Base-by-base conservation (phyloP, 2,888 invertebrate species). In the Nephrocerus scutellatus region DNA sequence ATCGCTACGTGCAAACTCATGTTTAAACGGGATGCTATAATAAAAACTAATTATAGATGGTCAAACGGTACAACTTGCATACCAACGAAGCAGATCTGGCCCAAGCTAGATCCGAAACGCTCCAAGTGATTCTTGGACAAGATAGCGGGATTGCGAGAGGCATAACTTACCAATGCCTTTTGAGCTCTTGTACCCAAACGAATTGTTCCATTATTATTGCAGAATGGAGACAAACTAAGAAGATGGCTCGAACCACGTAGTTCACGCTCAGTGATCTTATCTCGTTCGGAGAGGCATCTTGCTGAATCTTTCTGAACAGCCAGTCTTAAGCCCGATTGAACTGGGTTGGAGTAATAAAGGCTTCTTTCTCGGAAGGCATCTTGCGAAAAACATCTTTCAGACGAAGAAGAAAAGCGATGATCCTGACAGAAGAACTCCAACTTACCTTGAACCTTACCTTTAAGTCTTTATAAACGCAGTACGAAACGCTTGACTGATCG, bases 351-450 rank as follows among this genome's bases (percentile, higher is more conserved):
- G n/a, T n/a, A n/a, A n/a, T n/a, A n/a, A n/a, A n/a, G n/a, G n/a
- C n/a, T n/a, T n/a, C n/a, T n/a, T n/a, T 10, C 16, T 5, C 12
- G 31, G 12, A 32, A 38, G 18, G 6, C 22, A 7, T 32, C 28
- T 21, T 15, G 31, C 4, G 20, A 28, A 13, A 14, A 23, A 24
- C 13, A 10, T 36, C 10, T n/a, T 36, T 36, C 14, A 36, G 30
- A 4, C 36, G 18, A 16, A 36, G 23, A n/a, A 36, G 13, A 2
- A 30, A 9, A 3, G 26, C 28, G 4, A 38, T 2, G 13, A 32
- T 26, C 22, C 38, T 31, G 4, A 32, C n/a, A 3, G 26, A 23
- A 13, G 26, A 32, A 26, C 8, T 24, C 32, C 38, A 38, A 24
- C 26, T 38, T 15, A 15, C 7, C 5, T 26, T 19, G n/a, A 31